Conservation (phyloP, 2,888 invertebrate genomes). For the Megalurothrips usitatus region DNA sequence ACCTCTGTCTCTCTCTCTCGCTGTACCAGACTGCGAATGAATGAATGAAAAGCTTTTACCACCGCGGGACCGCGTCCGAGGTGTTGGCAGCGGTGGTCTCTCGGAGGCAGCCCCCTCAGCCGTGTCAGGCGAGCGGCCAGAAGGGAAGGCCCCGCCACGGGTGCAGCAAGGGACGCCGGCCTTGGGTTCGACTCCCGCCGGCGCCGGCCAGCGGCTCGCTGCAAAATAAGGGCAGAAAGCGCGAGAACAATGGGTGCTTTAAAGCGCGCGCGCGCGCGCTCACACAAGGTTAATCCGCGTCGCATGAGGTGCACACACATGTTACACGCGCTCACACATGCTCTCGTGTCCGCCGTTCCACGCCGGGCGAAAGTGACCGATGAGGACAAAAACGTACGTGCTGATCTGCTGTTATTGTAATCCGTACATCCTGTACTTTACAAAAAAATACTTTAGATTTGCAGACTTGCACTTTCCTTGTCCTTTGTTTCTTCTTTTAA, state of each 20-base stretch:
- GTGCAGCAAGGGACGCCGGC: too few relatives aligned
- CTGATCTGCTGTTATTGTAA: too few relatives aligned
- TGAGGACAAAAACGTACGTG: neutral
- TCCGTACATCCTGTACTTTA: too few relatives aligned
- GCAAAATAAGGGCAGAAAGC: neutral
- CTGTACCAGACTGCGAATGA: neutral
- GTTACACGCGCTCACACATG: neutral
- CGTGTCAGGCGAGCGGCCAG: neutral
- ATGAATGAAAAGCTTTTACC: neutral
- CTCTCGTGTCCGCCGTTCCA: neutral
- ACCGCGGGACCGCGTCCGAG: neutral
- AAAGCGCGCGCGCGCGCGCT: neutral
- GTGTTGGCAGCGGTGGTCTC: neutral
- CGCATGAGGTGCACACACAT: neutral
- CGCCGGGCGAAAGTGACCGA: neutral
- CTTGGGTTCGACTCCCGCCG: constrained; percentile 1
- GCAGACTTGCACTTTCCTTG: too few relatives aligned
- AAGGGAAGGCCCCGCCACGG: neutral
- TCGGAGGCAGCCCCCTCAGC: neutral
- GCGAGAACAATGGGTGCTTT: neutral
- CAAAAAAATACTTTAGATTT: too few relatives aligned
- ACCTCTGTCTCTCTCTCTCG: neutral
- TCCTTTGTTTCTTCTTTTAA: too few relatives aligned
- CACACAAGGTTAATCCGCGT: constrained; percentile 5
- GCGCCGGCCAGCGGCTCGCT: neutral